Evolutionary conservation across 1,140 invertebrate genomes (phyloP), one percentile per base, ranked within the genome.

Genomic region (Drosophila rhopaloa): DNA sequence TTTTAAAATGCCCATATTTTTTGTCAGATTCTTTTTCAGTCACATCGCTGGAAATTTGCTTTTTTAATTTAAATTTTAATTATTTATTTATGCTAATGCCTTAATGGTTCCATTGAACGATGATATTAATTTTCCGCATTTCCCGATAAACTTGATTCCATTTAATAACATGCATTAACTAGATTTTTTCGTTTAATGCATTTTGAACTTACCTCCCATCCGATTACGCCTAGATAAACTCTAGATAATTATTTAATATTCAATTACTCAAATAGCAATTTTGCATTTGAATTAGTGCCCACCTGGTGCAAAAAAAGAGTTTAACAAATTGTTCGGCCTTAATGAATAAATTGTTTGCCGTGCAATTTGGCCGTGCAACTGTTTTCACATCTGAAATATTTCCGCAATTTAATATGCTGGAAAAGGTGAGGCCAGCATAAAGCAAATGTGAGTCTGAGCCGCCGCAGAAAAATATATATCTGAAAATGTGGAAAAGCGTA

Each of bases 21-120:
- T 53, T 13, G 1, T 8, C 1, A 13, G 11, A 1, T 29, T 29
- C 9, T n/a, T 62, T 50, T 55, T 55, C 13, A 29, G 38, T 48
- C 24, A 37, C 50, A 47, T 55, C 29, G 4, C 16, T 38, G 35
- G 16, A 11, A 53, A 76, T 47, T 62, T 61, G 60, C 29, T 47
- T 50, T 68, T 79, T 81, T 81, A 19, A 78, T 81, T 53, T 68
- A 1, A 24, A 41, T 71, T 71, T 71, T 37, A 58, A 71, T 71
- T 70, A 71, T 71, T 86, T 70, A 86, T 86, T 86, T 79, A 88
- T 86, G 76, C 56, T 79, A 88, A 86, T 86, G 48, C 77, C 74
- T 81, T 77, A 81, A 88, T 86, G 76, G 66, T 55, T 66, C 44
- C 56, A 37, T 9, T 59, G 60, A 43, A 44, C 54, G 13, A 14